Evolutionary conservation across 2,888 invertebrate genomes (phyloP).

Genomic region (Lepidochrysops patricia): DNA sequence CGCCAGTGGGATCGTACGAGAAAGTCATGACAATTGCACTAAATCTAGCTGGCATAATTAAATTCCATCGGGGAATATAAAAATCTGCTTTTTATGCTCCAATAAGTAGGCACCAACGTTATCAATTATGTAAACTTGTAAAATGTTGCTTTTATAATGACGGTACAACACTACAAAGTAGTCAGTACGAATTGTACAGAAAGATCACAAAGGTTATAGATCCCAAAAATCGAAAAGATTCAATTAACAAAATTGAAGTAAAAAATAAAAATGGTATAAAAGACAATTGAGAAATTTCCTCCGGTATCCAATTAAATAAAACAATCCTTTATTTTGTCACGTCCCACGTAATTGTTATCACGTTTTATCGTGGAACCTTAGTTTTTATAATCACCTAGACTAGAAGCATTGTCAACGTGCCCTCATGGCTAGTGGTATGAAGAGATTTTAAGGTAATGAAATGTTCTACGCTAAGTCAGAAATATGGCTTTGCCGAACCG

Average conservation of each 20-base stretch:
- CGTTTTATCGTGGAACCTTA: conserved; percentile 2
- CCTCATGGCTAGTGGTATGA: background rate
- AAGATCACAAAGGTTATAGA: background rate
- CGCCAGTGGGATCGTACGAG: conserved; percentile 68
- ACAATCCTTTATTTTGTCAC: conserved; percentile 3
- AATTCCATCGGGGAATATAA: background rate
- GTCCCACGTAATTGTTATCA: conserved; percentile 2
- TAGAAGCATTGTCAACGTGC: background rate
- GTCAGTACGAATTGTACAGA: background rate
- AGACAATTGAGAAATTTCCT: background rate
- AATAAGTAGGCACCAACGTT: background rate
- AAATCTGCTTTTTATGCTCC: background rate
- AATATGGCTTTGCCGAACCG: background rate
- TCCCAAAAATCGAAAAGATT: background rate
- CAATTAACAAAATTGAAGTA: background rate
- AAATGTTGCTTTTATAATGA: background rate
- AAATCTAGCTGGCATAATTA: conserved; percentile 25
- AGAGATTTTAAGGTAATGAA: background rate
- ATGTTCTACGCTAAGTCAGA: background rate
- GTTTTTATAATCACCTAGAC: background rate
- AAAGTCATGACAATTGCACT: conserved; percentile 66
- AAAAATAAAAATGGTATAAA: background rate
- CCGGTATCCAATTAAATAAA: background rate
- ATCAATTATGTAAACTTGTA: background rate
- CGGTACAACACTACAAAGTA: background rate